These are phyloP conservation scores for Otus sunia DNA, from an alignment of 2,113 vertebrate species.

Conservation along the genomic window DNA sequence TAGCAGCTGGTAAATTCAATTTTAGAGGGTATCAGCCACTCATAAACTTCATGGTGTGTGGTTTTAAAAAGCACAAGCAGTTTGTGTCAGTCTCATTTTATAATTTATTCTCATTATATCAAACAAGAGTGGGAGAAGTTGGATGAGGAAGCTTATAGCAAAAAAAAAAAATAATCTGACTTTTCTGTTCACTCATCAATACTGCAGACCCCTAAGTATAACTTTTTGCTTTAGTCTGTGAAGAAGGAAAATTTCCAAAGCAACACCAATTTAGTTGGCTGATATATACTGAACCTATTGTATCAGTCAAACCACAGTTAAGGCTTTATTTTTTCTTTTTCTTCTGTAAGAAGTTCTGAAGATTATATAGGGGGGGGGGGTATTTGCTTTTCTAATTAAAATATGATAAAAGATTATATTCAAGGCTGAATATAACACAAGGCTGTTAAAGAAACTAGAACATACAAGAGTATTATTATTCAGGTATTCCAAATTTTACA, in stretches of 20 bases:
- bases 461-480: not conserved
- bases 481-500: not conserved
- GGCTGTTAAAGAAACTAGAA: not conserved
- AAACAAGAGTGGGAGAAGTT: not conserved
- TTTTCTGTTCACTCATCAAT: not conserved
- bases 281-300: not conserved
- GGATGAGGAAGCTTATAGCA: not conserved
- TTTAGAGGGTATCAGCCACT: not conserved
- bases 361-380: rapidly evolving
- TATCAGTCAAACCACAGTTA: not conserved
- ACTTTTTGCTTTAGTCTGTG: not conserved
- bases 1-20: not conserved
- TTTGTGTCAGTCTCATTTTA: not conserved
- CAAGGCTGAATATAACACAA: not conserved
- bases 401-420: not conserved
- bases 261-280: not conserved
- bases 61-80: not conserved
- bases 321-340: not conserved
- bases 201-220: rapidly evolving
- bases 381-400: not conserved
- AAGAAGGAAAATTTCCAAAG: not conserved
- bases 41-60: not conserved
- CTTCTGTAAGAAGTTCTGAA: not conserved
- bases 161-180: not conserved
- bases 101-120: not conserved